A percentile compares a stretch with the other conserved stretches of the same genome.
phyloP scores from a whole-genome alignment of 1,140 invertebrate species.

The Drosophila ironensis region DNA sequence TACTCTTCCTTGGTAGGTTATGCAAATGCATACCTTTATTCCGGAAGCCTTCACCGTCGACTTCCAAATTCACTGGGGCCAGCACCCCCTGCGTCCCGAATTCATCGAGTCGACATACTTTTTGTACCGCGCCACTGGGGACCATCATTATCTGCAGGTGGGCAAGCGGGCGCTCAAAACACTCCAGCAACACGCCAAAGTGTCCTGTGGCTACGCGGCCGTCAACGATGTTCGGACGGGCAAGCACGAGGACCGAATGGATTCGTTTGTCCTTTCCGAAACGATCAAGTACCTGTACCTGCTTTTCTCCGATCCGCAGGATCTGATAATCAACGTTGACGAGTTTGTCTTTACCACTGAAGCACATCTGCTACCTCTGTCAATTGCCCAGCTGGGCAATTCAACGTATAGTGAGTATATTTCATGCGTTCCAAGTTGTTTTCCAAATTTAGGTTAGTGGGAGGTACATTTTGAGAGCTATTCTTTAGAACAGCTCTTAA shows the following conservation, averaged over 20 bases:
- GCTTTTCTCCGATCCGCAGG: constrained; percentile 94
- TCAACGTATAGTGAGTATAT: constrained; percentile 76
- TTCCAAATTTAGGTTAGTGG: no score
- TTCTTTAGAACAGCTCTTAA: no score
- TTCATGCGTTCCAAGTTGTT: no score
- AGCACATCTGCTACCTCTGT: constrained; percentile 96
- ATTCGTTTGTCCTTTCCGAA: constrained; percentile 98
- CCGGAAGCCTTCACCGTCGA: constrained; percentile 98
- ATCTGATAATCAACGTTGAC: constrained; percentile 95
- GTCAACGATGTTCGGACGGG: constrained; percentile 97
- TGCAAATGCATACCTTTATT: constrained; percentile 98
- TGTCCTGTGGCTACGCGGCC: constrained; percentile 98
- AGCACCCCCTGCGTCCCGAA: constrained; percentile 97
- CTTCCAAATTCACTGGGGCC: constrained; percentile 98
- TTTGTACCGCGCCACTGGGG: constrained; percentile 95
- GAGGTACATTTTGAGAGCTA: no score
- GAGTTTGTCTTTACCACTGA: constrained; percentile 99
- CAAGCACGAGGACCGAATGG: constrained; percentile 97
- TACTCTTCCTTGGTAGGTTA: constrained; percentile 82
- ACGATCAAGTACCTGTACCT: constrained; percentile 99
- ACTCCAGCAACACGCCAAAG: constrained; percentile 93
- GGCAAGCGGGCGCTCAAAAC: constrained; percentile 95
- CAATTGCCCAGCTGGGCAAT: constrained; percentile 85
- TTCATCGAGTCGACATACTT: constrained; percentile 99
- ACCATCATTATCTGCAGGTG: constrained; percentile 97